Evolutionary conservation across 2,113 vertebrate genomes (phyloP), one percentile per base, ranked within the genome.

Genomic region (Carlito syrichta): DNA sequence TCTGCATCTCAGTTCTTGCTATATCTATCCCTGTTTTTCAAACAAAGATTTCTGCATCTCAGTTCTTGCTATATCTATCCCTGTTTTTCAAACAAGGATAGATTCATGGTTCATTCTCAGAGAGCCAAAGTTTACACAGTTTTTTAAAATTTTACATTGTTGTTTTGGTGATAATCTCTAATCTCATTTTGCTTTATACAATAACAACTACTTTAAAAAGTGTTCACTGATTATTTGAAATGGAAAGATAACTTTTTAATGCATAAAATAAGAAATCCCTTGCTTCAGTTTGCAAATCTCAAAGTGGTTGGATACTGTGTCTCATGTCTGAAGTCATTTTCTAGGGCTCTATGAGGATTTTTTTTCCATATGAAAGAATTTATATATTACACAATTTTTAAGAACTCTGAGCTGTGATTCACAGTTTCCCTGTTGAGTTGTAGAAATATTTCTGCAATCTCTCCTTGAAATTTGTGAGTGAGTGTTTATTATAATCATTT

Each of bases 401-500:
- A 81, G 90, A 83, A 83, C 40, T 93, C 81, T 58, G 91, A 77
- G 43, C 40, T 35, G 17, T 81, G 94, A 94, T 84, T 83, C 56
- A 74, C 48, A 63, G 68, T n/a, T 89, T 93, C 73, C 66, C 68
- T 68, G n/a, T 68, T 8, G 40, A 89, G 45, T 54, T 40, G 32
- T 40, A 58, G 78, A 93, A 95, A 95, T n/a, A 92, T 86, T 92
- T 87, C 95, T 2, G 0, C 63, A 38, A 91, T 96, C 76, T 92
- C 50, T 45, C 9, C 43, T 93, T 73, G 63, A 94, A 81, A 45
- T 66, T 23, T 19, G 48, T 84, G 52, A 94, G 78, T 92, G 50
- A 83, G 52, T 66, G 89, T 76, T 81, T 38, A 86, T 84, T 63
- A 58, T 22, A 35, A 43, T 86, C 82, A 20, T 76, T 86, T 93